Base-by-base conservation (phyloP, 2,888 invertebrate genomes). In the Cheiracanthium punctorium region DNA sequence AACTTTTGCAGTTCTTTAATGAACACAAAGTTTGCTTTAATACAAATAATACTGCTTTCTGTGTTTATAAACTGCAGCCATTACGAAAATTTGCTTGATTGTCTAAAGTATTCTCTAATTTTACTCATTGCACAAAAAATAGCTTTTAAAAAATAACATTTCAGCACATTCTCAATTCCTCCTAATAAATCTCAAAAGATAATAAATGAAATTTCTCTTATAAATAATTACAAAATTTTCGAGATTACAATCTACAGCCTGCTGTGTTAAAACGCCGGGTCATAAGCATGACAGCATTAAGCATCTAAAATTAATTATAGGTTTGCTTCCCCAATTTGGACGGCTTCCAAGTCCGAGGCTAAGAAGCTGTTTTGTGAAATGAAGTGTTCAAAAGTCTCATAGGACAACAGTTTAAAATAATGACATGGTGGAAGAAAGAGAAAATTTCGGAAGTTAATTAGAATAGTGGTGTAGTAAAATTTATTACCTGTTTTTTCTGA, bases 331-430 rank as follows among this genome's bases (percentile, higher is more conserved):
- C 48, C 48, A 17, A 48, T 14, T 48, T 48, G 48, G 48, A 7
- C 12, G 2, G 8, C 17, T 10, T 48, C 48, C 48, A 48, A 48
- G 48, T 48, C 17, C 17, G 12, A 48, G 17, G 48, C 48, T 48
- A 48, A 48, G 48, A 48, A 7, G 48, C 48, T 48, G 48, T 48
- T 48, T 48, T 48, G 48, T 48, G 48, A 48, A 48, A 48, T 48
- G 48, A 48, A 48, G 48, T 48, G 48, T 48, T 48, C 48, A 48
- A 48, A 17, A 48, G 1, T 17, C 48, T 48, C 48, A 48, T 48
- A 48, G 48, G 48, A 48, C 48, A 48, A 48, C 48, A 48, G 48
- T 48, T 48, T 48, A 48, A 48, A 48, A 17, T 48, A 48, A 48
- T 48, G 48, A 48, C 48, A 48, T 17, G 48, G 2, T 48, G 17